A percentile compares a stretch with the other conserved stretches of the same genome.
phyloP scores from a whole-genome alignment of 2,113 vertebrate genomes.

The Cheilinus undulatus region DNA sequence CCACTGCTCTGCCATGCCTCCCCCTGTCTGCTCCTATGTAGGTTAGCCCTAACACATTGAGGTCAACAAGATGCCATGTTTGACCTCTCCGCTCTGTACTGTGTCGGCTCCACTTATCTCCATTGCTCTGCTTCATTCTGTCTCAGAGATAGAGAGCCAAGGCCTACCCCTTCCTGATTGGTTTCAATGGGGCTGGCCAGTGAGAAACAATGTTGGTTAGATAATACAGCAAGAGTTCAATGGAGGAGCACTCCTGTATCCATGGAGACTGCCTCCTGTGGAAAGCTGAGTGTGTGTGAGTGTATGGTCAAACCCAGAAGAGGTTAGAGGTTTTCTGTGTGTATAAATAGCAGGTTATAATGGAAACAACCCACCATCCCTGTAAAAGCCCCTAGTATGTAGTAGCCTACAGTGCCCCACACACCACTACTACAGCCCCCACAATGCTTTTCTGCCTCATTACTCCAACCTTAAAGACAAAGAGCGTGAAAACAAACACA shows the following conservation, averaged over 20 bases:
- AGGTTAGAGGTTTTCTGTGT: constrained; percentile 56
- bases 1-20: neutral
- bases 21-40: constrained; percentile 6
- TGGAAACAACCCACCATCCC: constrained; percentile 51
- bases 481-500: no score
- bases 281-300: constrained; percentile 45
- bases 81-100: constrained; percentile 14
- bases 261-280: constrained; percentile 65
- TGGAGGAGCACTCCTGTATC: constrained; percentile 57
- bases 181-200: constrained; percentile 30
- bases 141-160: constrained; percentile 7
- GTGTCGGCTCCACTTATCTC: constrained; percentile 26
- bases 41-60: constrained; percentile 18
- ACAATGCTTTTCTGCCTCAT: neutral
- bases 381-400: constrained; percentile 28
- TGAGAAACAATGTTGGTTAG: constrained; percentile 37
- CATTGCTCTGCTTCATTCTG: neutral
- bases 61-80: constrained; percentile 49
- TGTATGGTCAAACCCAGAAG: constrained; percentile 35
- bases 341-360: constrained; percentile 66
- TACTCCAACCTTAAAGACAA: neutral
- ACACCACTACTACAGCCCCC: neutral
- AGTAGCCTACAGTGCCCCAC: constrained; percentile 2
- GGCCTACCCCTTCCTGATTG: constrained; percentile 17
- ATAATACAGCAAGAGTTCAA: constrained; percentile 36